phyloP scores from a whole-genome alignment of 2,113 vertebrate genomes.

The Phyllostomus hastatus region DNA sequence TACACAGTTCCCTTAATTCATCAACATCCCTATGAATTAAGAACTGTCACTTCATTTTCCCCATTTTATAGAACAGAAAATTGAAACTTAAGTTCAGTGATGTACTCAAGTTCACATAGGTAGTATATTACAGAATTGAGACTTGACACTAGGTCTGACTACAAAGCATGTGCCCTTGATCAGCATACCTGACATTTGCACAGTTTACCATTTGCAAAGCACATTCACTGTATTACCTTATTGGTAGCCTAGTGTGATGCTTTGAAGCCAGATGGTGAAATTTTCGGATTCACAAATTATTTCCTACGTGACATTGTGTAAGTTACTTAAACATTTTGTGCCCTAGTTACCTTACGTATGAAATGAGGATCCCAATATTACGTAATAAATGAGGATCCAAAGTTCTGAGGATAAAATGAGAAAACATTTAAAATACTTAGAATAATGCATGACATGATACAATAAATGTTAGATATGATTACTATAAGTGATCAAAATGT shows the following conservation, averaged over 20 bases:
- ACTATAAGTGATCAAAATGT: neutral
- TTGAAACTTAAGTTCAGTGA: constrained; percentile 22
- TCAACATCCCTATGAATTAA: neutral
- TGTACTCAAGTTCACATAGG: neutral
- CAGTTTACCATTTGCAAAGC: neutral
- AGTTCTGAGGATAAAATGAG: constrained; percentile 33
- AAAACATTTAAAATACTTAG: neutral
- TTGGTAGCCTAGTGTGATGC: neutral
- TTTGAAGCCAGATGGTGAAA: neutral
- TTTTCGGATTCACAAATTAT: neutral
- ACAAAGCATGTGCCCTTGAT: neutral
- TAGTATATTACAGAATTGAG: neutral
- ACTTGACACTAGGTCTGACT: neutral
- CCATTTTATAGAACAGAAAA: constrained; percentile 21
- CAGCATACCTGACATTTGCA: neutral
- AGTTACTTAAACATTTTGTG: constrained; percentile 2
- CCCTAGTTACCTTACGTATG: constrained; percentile 19
- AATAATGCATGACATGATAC: neutral
- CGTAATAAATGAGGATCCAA: neutral
- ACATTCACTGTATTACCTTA: neutral
- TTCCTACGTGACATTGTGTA: neutral
- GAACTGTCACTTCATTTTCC: constrained; percentile 3
- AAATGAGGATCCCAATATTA: neutral
- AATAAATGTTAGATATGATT: neutral
- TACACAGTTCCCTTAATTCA: neutral